Evolutionary conservation across 2,888 invertebrate genomes (phyloP).

Genomic region (Heteromurus nitidus): DNA sequence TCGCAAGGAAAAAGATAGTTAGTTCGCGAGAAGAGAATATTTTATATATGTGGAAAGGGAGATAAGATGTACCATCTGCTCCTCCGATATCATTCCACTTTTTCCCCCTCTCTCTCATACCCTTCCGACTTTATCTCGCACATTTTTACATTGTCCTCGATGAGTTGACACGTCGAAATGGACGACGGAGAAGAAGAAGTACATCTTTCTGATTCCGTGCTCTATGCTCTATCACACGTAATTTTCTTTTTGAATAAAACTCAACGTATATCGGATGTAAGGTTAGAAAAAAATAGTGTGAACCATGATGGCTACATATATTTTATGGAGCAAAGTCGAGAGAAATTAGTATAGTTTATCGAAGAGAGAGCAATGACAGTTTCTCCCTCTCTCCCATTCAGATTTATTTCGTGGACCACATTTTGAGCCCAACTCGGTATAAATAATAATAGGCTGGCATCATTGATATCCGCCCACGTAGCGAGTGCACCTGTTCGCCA

Average conservation of each 20-base stretch:
- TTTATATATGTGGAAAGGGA: background rate
- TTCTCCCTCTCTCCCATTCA: slow-evolving; percentile 38
- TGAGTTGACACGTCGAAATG: too few species aligned
- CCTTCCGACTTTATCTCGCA: background rate
- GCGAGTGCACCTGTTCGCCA: slow-evolving; percentile 58
- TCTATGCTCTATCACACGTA: too few species aligned
- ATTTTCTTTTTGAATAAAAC: too few species aligned
- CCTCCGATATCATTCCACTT: background rate
- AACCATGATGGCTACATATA: too few species aligned
- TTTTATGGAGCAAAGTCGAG: too few species aligned
- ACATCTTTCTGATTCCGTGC: too few species aligned
- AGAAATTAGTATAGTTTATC: too few species aligned
- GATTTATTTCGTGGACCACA: slow-evolving; percentile 36
- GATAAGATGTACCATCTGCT: slow-evolving; percentile 2
- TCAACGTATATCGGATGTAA: too few species aligned
- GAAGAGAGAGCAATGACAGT: slow-evolving; percentile 43
- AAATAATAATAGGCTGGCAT: slow-evolving; percentile 49
- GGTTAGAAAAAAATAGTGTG: too few species aligned
- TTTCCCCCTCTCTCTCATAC: background rate
- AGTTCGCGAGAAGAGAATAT: too few species aligned
- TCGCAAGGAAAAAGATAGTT: too few species aligned
- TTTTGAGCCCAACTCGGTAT: slow-evolving; percentile 16
- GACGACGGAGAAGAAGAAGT: too few species aligned
- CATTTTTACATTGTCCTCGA: background rate
- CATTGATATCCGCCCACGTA: slow-evolving; percentile 53